phyloP scores from a whole-genome alignment of 2,888 invertebrate species.

The Lucinisca nassula region DNA sequence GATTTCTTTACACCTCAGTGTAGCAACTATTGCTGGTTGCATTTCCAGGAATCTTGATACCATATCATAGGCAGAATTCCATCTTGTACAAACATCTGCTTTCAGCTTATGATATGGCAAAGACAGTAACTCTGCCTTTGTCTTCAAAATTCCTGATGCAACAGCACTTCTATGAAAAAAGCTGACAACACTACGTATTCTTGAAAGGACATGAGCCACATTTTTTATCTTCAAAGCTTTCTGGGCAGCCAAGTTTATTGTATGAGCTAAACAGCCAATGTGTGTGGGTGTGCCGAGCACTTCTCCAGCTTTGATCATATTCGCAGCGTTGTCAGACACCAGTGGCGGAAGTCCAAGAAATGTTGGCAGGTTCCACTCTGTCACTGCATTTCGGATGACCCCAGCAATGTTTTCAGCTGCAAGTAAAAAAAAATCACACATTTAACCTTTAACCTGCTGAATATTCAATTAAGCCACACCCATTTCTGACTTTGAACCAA shows the following conservation, averaged over 20 bases:
- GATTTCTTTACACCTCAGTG: neutral
- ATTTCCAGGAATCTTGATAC: slow-evolving; percentile 30
- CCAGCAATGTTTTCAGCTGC: neutral
- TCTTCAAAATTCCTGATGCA: neutral
- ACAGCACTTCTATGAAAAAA: neutral
- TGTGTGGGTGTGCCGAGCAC: neutral
- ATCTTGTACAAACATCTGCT: slow-evolving; percentile 37
- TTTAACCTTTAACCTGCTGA: no score
- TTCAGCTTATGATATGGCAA: neutral
- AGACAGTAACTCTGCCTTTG: neutral
- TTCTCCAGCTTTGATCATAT: neutral
- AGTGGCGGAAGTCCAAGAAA: neutral
- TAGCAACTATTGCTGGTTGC: neutral
- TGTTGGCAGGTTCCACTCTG: neutral
- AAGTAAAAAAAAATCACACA: no score
- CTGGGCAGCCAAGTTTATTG: neutral
- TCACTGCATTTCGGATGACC: neutral
- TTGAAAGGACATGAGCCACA: neutral
- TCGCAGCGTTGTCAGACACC: neutral
- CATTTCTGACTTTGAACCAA: no score
- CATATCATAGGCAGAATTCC: slow-evolving; percentile 49
- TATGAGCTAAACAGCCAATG: neutral
- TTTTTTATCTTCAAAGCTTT: neutral
- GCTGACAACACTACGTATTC: neutral
- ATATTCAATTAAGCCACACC: no score